Evolutionary conservation across 1,140 invertebrate genomes (phyloP), one percentile per base, ranked within the genome.

Genomic region (Pissodes strobi): DNA sequence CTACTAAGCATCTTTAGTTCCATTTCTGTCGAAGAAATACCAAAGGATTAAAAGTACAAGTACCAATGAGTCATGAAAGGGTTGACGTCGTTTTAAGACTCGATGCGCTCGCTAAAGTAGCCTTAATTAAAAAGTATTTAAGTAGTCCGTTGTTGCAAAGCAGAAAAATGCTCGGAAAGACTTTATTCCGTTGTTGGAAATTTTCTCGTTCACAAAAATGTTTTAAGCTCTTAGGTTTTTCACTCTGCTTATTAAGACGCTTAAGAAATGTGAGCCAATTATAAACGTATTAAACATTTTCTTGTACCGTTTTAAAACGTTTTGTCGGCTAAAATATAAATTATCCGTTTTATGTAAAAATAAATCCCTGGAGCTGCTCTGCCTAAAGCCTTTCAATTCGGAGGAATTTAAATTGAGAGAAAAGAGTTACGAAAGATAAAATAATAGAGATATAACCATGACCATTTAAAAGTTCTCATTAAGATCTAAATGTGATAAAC

Each of bases 51-150:
- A n/a, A 62, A 59, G 56, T 68, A 68, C 66, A 68, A 68, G 66
- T 67, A 67, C 60, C 59, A 62, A 67, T 68, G 61, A 68, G 62
- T 64, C 66, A 59, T 64, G 53, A 68, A 68, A 68, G 66, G 66
- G 66, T 59, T 66, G 64, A 56, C 58, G 55, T 58, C 43, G 55
- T 66, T 27, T 68, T 68, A 64, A 68, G 66, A 64, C 61, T 68
- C 60, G 61, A 68, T 68, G 60, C 60, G 61, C 61, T 21, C 37
- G 37, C 37, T 43, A 62, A 62, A 62, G 59, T 62, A 62, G 66
- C 52, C 64, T 68, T 68, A 68, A 68, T 68, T 68, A 68, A 68
- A 68, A 68, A 68, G 66, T 68, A 68, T 68, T 68, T 68, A 68
- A 68, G 66, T 68, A 67, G 61, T 58, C 60, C 27, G 59, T 27